Conservation (phyloP, 2,113 vertebrate genomes). For the Pseudonaja textilis region DNA sequence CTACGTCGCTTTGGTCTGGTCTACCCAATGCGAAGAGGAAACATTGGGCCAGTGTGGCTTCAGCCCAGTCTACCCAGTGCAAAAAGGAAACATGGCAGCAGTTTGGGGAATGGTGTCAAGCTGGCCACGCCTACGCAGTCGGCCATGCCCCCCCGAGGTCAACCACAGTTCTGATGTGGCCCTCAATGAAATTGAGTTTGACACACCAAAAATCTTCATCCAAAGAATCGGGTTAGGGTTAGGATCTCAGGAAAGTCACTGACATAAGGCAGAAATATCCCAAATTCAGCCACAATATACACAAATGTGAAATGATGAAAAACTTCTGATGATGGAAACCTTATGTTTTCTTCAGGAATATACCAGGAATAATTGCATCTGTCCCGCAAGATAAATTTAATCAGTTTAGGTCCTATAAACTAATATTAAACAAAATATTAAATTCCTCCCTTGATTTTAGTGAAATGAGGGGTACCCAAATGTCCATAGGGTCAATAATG, state of each 20-base stretch:
- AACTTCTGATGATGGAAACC: background rate
- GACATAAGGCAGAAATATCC: background rate
- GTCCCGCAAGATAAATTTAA: background rate
- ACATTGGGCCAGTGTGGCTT: too few relatives aligned
- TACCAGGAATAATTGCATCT: background rate
- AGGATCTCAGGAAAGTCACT: background rate
- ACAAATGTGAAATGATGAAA: background rate
- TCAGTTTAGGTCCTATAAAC: background rate
- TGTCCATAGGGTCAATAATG: background rate
- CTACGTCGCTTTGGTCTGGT: too few relatives aligned
- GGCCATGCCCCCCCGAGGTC: too few relatives aligned
- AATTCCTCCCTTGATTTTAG: background rate
- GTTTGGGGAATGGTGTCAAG: too few relatives aligned
- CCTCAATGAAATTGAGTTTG: too few relatives aligned
- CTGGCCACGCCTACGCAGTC: too few relatives aligned
- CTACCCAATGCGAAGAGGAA: too few relatives aligned
- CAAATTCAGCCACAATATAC: background rate
- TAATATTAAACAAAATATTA: background rate
- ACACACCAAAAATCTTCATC: background rate
- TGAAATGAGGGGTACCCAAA: background rate
- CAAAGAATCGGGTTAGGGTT: background rate
- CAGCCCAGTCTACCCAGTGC: too few relatives aligned
- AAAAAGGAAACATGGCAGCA: too few relatives aligned
- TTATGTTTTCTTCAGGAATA: background rate
- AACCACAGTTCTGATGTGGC: too few relatives aligned